phyloP scores from a whole-genome alignment of 30 jellyfish, hydroid and myxozoan genomes.

The Clytia hemisphaerica region DNA sequence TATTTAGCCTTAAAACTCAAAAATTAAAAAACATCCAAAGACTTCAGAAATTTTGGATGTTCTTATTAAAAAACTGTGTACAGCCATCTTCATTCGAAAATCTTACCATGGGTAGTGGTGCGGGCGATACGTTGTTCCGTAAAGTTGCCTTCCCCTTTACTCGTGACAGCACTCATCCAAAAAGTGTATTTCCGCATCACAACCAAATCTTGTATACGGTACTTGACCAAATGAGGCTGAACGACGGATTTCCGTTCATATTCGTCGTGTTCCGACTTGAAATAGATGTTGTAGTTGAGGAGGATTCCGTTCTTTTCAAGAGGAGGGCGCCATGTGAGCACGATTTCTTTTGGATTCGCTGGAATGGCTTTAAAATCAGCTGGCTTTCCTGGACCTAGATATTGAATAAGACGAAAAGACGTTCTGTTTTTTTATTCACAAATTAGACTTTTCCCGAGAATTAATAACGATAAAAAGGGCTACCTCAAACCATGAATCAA shows the following conservation, averaged over 20 bases:
- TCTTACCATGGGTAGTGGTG: conserved; percentile 4
- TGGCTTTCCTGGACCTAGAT: conserved; percentile 83
- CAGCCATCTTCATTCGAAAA: no score
- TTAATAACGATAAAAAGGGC: not conserved
- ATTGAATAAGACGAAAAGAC: no score
- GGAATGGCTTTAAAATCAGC: conserved; percentile 69
- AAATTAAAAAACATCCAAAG: no score
- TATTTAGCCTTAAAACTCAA: no score
- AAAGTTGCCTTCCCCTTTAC: conserved; percentile 54
- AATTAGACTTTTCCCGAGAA: not conserved
- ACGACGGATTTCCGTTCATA: conserved; percentile 33
- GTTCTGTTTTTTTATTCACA: not conserved
- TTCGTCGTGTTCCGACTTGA: no score
- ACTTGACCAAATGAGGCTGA: conserved; percentile 40
- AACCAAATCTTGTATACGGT: conserved; percentile 49
- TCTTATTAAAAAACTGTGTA: no score
- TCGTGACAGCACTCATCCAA: conserved; percentile 82
- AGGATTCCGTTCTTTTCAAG: conserved; percentile 67
- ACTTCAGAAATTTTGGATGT: no score
- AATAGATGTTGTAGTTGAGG: conserved; percentile 55
- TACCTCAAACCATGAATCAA: not conserved
- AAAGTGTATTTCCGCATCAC: conserved; percentile 63
- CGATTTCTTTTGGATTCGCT: conserved; percentile 72
- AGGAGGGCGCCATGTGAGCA: conserved; percentile 86
- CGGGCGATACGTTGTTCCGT: conserved; percentile 26